Conservation (phyloP, 1,140 invertebrate species). For the Drosophila repleta region DNA sequence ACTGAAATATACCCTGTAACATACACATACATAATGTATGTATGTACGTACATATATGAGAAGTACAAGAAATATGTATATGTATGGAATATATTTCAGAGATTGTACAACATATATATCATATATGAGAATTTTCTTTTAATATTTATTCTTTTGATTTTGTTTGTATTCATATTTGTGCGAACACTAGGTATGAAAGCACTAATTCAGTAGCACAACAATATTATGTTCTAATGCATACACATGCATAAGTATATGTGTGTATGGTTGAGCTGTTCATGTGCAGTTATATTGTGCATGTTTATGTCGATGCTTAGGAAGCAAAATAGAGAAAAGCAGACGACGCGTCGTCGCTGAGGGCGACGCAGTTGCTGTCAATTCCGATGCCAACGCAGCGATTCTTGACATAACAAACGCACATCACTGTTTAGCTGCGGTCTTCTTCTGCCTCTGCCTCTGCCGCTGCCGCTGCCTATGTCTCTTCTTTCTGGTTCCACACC, state of each 20-base stretch:
- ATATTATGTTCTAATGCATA: background rate
- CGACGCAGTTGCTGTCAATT: conserved; percentile 31
- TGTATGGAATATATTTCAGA: background rate
- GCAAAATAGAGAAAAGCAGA: conserved; percentile 24
- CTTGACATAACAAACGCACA: conserved; percentile 41
- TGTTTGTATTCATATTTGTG: background rate
- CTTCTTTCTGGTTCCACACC: background rate
- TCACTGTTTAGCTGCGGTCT: conserved; percentile 19
- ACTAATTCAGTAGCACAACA: background rate
- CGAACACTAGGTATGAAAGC: background rate
- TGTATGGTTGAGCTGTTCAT: background rate
- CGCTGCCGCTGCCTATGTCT: background rate
- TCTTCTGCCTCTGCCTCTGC: background rate
- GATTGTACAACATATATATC: no score
- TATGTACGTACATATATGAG: no score
- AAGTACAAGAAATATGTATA: no score
- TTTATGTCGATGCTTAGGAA: conserved; percentile 29
- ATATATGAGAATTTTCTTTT: no score
- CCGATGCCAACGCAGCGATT: conserved; percentile 45
- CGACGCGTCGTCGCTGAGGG: conserved; percentile 15
- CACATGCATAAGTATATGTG: background rate
- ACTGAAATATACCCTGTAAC: background rate
- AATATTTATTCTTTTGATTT: no score
- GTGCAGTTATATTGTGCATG: background rate
- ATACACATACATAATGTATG: background rate